Conservation (phyloP, 1,140 invertebrate species). For the Lordiphosa mommai region DNA sequence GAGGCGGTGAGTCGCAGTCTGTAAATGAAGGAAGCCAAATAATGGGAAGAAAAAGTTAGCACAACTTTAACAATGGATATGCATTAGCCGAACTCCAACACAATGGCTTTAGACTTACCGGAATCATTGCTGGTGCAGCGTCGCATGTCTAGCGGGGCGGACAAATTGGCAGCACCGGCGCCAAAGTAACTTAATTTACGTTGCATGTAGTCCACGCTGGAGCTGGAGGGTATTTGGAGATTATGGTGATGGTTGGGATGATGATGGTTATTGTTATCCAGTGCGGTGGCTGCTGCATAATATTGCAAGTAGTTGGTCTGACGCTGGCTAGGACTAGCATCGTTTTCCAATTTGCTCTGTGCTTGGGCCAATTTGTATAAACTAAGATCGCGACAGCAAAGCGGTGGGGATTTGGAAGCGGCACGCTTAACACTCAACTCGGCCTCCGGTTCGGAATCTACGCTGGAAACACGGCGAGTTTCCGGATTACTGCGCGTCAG, state of each 20-base stretch:
- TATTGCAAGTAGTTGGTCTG: constrained; percentile 56
- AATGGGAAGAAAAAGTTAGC: constrained; percentile 30
- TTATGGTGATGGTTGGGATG: constrained; percentile 17
- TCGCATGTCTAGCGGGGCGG: constrained; percentile 73
- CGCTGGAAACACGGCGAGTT: constrained; percentile 48
- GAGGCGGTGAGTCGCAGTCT: constrained; percentile 79
- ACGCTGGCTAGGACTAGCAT: constrained; percentile 24
- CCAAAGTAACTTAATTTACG: constrained; percentile 71
- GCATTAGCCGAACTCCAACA: constrained; percentile 39
- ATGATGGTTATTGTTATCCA: constrained; percentile 63
- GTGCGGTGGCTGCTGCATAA: constrained; percentile 48
- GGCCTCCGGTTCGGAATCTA: constrained; percentile 43
- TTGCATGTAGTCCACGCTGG: constrained; percentile 50
- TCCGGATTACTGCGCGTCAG: constrained; percentile 81
- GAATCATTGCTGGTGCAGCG: constrained; percentile 78
- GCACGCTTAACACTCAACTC: constrained; percentile 17
- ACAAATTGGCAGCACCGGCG: constrained; percentile 28
- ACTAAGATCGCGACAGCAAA: constrained; percentile 60
- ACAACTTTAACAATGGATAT: constrained; percentile 16
- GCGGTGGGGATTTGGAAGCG: constrained; percentile 32
- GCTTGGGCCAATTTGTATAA: constrained; percentile 43
- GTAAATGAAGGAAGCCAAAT: constrained; percentile 4
- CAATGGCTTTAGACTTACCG: constrained; percentile 50
- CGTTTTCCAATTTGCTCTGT: constrained; percentile 8
- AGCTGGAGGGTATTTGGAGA: constrained; percentile 11